Conservation (phyloP, 2,113 vertebrate genomes). For the Sminthopsis crassicaudata region DNA sequence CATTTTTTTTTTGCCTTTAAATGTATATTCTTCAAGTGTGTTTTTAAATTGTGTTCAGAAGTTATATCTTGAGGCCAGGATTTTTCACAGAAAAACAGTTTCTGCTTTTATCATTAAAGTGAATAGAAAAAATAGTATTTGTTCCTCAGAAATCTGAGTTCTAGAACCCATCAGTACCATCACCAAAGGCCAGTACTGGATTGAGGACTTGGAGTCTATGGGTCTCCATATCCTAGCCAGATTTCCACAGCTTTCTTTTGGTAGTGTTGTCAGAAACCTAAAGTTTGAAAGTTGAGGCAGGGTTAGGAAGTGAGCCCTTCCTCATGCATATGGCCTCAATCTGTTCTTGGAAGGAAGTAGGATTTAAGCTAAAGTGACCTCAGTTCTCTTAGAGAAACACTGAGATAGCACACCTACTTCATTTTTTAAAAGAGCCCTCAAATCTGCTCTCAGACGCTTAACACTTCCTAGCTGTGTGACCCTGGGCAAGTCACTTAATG, state of each 20-base stretch:
- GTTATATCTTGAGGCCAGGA: conserved; percentile 52
- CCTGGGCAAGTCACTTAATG: too few species aligned
- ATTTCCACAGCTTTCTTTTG: conserved; percentile 27
- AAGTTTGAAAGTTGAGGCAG: conserved; percentile 27
- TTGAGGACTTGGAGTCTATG: conserved; percentile 22
- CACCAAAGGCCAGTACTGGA: background rate
- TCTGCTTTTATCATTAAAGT: conserved; percentile 60
- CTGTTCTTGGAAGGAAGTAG: background rate
- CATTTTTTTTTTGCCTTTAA: conserved; percentile 66
- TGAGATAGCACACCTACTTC: conserved; percentile 10
- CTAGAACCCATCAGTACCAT: background rate
- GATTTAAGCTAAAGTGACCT: conserved; percentile 14
- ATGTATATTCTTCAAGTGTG: conserved; percentile 72
- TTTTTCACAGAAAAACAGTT: conserved; percentile 59
- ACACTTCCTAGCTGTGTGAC: too few species aligned
- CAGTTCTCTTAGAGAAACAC: conserved; percentile 24
- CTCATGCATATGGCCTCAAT: conserved; percentile 20
- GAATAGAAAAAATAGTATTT: conserved; percentile 63
- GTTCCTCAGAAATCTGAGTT: conserved; percentile 58
- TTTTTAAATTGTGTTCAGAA: conserved; percentile 71
- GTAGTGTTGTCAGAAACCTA: background rate
- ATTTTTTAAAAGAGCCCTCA: background rate
- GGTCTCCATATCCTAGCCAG: background rate
- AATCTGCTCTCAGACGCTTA: too few species aligned
- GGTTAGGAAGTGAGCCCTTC: background rate